These are phyloP conservation scores for Ectobius pallidus DNA, from an alignment of 2,888 invertebrate genomes.

Conservation along the genomic window DNA sequence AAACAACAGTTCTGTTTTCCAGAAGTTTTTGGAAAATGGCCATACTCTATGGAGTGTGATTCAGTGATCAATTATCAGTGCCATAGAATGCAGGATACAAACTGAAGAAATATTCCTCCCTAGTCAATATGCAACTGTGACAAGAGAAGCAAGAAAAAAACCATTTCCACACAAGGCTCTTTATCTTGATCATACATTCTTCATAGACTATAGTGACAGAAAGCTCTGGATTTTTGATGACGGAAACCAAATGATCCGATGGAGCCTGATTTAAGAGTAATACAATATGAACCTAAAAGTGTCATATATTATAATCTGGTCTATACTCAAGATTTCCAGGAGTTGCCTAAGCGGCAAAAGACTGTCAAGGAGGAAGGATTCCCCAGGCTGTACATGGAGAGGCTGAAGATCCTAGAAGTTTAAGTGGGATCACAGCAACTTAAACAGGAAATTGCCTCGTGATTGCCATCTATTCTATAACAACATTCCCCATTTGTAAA, in stretches of 20 bases:
- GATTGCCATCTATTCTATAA: constrained; percentile 43
- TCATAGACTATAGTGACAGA: background rate
- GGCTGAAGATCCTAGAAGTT: constrained; percentile 27
- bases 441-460: constrained; percentile 34
- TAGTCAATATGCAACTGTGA: constrained; percentile 35
- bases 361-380: background rate
- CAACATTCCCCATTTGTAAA: constrained; percentile 16
- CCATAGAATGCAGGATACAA: constrained; percentile 50
- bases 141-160: constrained; percentile 41
- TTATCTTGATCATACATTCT: too few species aligned
- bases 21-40: too few species aligned
- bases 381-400: constrained; percentile 11
- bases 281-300: constrained; percentile 39
- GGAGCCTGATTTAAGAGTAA: constrained; percentile 42
- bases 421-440: constrained; percentile 44
- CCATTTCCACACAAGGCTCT: too few species aligned
- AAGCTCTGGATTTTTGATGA: constrained; percentile 20
- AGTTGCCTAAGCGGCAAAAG: background rate
- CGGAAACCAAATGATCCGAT: constrained; percentile 42
- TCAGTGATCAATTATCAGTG: constrained; percentile 51
- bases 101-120: constrained; percentile 45
- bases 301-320: constrained; percentile 42
- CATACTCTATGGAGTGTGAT: constrained; percentile 48
- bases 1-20: background rate
- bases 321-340: constrained; percentile 12